Percentiles rank a stretch among this genome's conserved stretches.
These are phyloP conservation scores for Hyperoodon ampullatus DNA, from an alignment of 2,113 vertebrate genomes.

Conservation along the genomic window DNA sequence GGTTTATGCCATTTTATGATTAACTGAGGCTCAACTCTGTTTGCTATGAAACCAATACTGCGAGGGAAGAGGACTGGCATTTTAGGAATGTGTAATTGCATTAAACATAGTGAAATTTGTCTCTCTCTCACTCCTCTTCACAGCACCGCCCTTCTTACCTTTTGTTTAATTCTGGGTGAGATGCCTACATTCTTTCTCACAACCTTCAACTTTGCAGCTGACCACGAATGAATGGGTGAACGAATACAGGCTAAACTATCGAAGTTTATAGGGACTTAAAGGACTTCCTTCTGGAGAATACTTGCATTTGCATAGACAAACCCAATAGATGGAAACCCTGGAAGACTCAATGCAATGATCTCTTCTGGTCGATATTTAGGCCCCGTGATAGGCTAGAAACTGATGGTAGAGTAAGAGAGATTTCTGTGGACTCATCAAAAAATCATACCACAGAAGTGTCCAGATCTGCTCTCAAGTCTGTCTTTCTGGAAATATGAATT, in stretches of 20 bases:
- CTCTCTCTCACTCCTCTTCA: neutral
- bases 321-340: neutral
- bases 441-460: neutral
- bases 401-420: neutral
- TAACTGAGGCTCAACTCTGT: constrained; percentile 57
- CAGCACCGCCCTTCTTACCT: neutral
- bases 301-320: neutral
- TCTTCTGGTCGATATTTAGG: neutral
- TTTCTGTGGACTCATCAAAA: neutral
- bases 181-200: neutral
- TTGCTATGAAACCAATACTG: constrained; percentile 42
- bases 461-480: neutral
- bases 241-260: neutral
- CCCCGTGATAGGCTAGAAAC: neutral
- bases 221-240: neutral
- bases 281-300: neutral
- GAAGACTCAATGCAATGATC: neutral
- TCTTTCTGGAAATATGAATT: neutral
- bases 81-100: constrained; percentile 33
- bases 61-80: neutral
- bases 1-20: constrained; percentile 58
- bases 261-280: neutral
- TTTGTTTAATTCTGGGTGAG: neutral
- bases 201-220: neutral
- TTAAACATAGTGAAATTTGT: neutral